phyloP scores from a whole-genome alignment of 2,797 vertebrate species.

The Typhlichthys eigenmanni region DNA sequence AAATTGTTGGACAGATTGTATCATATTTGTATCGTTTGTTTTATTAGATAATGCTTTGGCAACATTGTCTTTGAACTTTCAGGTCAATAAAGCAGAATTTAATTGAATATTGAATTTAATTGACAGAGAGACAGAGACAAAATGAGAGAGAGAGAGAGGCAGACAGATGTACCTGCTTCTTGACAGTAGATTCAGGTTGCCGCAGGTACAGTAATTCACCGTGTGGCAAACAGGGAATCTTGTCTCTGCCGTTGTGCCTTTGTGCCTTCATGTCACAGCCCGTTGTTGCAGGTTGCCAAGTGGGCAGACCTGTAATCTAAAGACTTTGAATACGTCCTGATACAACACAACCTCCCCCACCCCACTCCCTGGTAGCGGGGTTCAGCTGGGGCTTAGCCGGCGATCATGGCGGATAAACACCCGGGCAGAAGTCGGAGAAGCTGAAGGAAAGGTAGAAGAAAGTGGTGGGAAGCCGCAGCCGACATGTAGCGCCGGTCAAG shows the following conservation, averaged over 20 bases:
- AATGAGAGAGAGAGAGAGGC: conserved; percentile 27
- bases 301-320: conserved; percentile 30
- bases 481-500: conserved; percentile 1
- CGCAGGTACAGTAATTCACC: neutral
- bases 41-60: no score
- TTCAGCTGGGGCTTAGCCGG: conserved; percentile 1
- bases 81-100: no score
- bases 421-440: conserved; percentile 8
- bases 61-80: no score
- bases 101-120: conserved; percentile 4
- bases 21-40: no score
- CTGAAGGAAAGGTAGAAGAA: neutral
- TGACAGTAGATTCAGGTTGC: conserved; percentile 37
- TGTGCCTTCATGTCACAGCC: conserved; percentile 2
- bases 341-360: neutral
- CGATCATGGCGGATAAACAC: conserved; percentile 41
- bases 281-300: conserved; percentile 20
- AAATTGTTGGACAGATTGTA: no score
- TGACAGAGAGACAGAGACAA: conserved; percentile 21
- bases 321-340: conserved; percentile 9
- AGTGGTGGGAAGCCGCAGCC: neutral
- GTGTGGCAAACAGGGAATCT: conserved; percentile 4
- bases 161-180: conserved; percentile 50
- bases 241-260: neutral
- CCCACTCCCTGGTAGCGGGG: neutral